These are phyloP conservation scores for Periparus ater DNA, from an alignment of 2,797 vertebrate species.

Conservation along the genomic window DNA sequence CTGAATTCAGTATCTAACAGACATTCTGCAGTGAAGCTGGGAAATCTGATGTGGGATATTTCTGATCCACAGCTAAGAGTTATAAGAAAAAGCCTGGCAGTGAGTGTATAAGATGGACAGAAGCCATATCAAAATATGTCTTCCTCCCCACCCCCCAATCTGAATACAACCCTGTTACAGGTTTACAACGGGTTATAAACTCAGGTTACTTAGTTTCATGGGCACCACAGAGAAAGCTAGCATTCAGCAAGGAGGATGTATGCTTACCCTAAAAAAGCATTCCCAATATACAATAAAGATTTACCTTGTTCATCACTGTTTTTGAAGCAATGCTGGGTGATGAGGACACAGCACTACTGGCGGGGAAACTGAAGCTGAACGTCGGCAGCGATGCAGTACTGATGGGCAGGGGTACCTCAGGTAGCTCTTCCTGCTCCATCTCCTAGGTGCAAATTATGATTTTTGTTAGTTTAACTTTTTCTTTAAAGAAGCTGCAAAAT, in stretches of 20 bases:
- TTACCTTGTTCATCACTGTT: slow-evolving; percentile 75
- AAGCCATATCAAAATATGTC: not conserved
- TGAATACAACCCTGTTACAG: not conserved
- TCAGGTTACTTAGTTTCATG: not conserved
- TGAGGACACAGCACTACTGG: slow-evolving; percentile 59
- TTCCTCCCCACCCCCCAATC: not conserved
- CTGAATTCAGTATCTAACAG: not conserved
- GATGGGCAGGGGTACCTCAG: slow-evolving; percentile 88
- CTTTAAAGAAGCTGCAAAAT: not conserved
- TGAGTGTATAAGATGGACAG: not conserved
- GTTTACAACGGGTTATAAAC: not conserved
- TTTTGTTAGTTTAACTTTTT: not conserved
- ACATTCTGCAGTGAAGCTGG: not conserved
- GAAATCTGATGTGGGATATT: not conserved
- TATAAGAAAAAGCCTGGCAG: not conserved
- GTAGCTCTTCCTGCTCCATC: slow-evolving; percentile 81
- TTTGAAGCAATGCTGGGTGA: slow-evolving; percentile 65
- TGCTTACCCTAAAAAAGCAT: not conserved
- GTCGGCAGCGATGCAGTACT: slow-evolving; percentile 82
- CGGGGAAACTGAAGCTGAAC: slow-evolving; percentile 85
- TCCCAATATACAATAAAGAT: not conserved
- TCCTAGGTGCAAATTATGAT: slow-evolving; percentile 73
- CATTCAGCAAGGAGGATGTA: not conserved
- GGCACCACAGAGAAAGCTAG: not conserved
- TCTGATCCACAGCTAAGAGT: not conserved